These are phyloP conservation scores for Parapristionchus giblindavisi DNA, from an alignment of 2,888 invertebrate species.

Conservation along the genomic window DNA sequence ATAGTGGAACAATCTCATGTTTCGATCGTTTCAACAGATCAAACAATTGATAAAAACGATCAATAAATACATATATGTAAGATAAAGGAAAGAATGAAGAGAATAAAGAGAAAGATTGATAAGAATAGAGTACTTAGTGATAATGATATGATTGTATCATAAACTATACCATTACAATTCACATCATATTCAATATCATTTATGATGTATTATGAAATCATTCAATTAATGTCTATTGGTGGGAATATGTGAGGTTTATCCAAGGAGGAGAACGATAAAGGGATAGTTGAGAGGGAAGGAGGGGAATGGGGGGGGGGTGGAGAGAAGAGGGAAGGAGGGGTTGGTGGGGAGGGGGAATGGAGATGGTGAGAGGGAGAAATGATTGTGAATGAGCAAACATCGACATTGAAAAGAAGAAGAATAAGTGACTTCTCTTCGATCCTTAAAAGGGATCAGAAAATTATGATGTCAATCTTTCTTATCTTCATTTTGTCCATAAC, in stretches of 20 bases:
- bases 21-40: not conserved
- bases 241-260: constrained; percentile 11
- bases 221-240: not conserved
- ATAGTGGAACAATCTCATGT: not conserved
- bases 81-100: not conserved
- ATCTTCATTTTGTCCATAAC: no score
- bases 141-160: not conserved
- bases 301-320: not conserved
- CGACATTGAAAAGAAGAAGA: no score
- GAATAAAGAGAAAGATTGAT: not conserved
- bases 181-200: no score
- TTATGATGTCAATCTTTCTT: no score
- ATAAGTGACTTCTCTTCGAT: not conserved
- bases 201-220: not conserved
- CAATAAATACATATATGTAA: not conserved
- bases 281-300: constrained; percentile 7
- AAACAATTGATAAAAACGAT: constrained; percentile 22
- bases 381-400: constrained; percentile 31
- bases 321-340: constrained; percentile 1
- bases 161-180: no score
- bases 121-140: constrained; percentile 4
- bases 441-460: no score
- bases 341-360: constrained; percentile 18
- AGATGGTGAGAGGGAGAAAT: not conserved
- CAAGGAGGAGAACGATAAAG: constrained; percentile 21